phyloP scores from a whole-genome alignment of 2,888 invertebrate species.

The Sarcophaga variegata region DNA sequence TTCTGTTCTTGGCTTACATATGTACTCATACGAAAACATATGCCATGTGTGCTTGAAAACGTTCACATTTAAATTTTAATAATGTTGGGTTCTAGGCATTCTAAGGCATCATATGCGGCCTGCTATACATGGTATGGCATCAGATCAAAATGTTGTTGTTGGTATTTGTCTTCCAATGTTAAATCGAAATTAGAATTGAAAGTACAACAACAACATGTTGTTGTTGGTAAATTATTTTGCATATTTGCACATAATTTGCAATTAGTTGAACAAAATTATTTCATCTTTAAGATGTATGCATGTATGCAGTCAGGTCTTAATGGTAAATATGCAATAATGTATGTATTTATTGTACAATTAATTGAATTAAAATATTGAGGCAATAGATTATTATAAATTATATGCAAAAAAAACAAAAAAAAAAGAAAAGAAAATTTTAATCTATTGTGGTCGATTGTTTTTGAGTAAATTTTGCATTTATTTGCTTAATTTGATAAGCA shows the following conservation, averaged over 20 bases:
- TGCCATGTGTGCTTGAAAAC: not conserved
- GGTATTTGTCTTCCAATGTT: slow-evolving; percentile 27
- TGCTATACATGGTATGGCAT: not conserved
- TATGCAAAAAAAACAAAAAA: not conserved
- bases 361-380: slow-evolving; percentile 26
- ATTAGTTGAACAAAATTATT: not conserved
- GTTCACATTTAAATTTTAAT: slow-evolving; percentile 48
- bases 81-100: slow-evolving; percentile 7
- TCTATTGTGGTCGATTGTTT: not conserved
- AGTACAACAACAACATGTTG: not conserved
- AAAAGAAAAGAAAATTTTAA: not conserved
- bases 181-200: slow-evolving; percentile 16
- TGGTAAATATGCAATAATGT: not conserved
- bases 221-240: slow-evolving; percentile 17
- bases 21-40: too few relatives aligned
- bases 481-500: not conserved
- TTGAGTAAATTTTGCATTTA: not conserved
- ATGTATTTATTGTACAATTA: slow-evolving; percentile 5
- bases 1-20: too few relatives aligned
- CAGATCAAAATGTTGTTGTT: slow-evolving; percentile 34
- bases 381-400: slow-evolving; percentile 1
- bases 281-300: not conserved
- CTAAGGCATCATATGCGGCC: slow-evolving; percentile 18
- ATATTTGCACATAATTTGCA: slow-evolving; percentile 30
- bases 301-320: not conserved